Evolutionary conservation across 2,797 vertebrate genomes (phyloP), one percentile per base, ranked within the genome.

Genomic region (Bradypodion pumilum): DNA sequence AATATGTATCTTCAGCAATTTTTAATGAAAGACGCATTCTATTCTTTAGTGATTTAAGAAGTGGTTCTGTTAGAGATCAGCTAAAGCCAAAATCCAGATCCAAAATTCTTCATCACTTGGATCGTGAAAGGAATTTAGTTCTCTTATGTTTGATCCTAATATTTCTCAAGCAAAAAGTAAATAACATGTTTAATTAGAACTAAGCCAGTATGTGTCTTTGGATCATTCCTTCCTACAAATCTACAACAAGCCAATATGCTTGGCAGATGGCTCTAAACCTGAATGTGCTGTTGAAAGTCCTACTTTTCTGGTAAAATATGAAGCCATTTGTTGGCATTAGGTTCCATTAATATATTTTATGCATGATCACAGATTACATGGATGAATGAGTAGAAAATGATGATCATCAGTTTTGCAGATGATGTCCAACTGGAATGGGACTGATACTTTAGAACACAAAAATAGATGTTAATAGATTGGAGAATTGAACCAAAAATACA

Each of bases 51-150:
- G 44, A 32, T 15, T 40, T 46, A 29, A 46, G 52, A n/a, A 82
- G 52, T 23, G 25, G 52, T 27, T 65, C 52, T 76, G 85, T n/a
- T 87, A 32, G 52, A 89, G 42, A 15, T 46, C 68, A 15, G 42
- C 80, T 32, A n/a, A 52, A 85, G 52, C 9, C 77, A 84, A 90
- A 88, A 80, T 73, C n/a, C 63, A 84, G 66, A 77, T 62, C 3
- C 23, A 78, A 75, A 80, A n/a, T 73, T 85, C 52, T 60, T 81
- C 44, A 72, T 49, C 76, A 27, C 32, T 63, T 81, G 73, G 65
- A 37, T 78, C 76, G 84, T 72, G 73, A 56, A 81, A 76, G 9
- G 80, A 81, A 82, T 65, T 82, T 15, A 10, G 32, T 85, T 81
- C 52, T 76, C 49, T 69, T 74, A 78, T 69, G n/a, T 77, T 65